phyloP scores from a whole-genome alignment of 2,888 invertebrate genomes.

The Matsumyia berberina region DNA sequence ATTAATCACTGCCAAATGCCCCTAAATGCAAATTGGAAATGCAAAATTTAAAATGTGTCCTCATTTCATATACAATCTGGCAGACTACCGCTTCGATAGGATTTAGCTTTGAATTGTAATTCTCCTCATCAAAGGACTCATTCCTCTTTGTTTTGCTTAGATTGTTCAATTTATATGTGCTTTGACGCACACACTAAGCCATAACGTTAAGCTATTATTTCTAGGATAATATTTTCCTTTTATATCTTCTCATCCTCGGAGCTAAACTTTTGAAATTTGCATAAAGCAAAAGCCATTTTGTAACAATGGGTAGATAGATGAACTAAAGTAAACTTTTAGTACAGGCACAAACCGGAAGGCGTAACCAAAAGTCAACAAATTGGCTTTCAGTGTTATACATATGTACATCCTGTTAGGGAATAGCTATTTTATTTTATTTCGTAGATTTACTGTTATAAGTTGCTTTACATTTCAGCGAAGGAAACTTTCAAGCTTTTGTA shows the following conservation, averaged over 20 bases:
- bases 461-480: too few relatives aligned
- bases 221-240: conserved; percentile 23
- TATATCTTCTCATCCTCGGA: conserved; percentile 8
- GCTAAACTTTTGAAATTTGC: background rate
- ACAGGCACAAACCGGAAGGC: background rate
- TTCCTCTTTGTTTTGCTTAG: background rate
- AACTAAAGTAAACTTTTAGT: background rate
- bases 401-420: background rate
- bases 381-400: background rate
- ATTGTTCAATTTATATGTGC: conserved; percentile 35
- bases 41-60: conserved; percentile 23
- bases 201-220: conserved; percentile 1
- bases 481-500: too few relatives aligned
- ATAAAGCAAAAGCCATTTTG: conserved; percentile 2
- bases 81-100: conserved; percentile 2
- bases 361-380: conserved; percentile 4
- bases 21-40: conserved; percentile 20
- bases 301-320: background rate
- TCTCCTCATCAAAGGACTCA: background rate
- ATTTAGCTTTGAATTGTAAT: conserved; percentile 33
- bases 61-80: conserved; percentile 1
- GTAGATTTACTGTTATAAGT: background rate
- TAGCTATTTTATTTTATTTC: background rate
- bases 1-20: conserved; percentile 19
- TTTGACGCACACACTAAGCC: conserved; percentile 13